Percentiles rank a stretch among this genome's conserved stretches.
Evolutionary conservation across 1,140 invertebrate species (phyloP).

Genomic region (Drosophila oshimai): DNA sequence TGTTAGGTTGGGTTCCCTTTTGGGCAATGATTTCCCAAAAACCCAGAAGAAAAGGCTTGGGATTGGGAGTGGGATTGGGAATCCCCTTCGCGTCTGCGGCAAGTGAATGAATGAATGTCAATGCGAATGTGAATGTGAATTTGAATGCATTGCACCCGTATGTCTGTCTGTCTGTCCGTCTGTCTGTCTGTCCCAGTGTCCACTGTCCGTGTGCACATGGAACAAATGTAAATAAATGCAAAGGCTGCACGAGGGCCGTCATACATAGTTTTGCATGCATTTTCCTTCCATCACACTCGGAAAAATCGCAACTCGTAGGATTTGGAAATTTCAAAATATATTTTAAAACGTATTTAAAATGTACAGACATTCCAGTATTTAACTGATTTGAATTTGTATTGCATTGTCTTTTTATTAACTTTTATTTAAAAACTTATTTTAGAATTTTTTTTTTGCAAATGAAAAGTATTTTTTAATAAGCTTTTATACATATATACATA

Average conservation of each 20-base stretch:
- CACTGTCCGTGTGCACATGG: constrained; percentile 4
- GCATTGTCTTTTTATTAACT: too few relatives aligned
- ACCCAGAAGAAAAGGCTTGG: constrained; percentile 42
- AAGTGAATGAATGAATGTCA: constrained; percentile 36
- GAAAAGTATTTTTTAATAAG: too few relatives aligned
- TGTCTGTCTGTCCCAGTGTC: neutral
- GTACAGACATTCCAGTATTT: neutral
- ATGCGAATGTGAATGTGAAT: constrained; percentile 44
- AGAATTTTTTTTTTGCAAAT: too few relatives aligned
- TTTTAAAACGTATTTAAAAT: too few relatives aligned
- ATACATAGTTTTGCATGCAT: constrained; percentile 74
- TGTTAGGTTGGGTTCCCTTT: constrained; percentile 33
- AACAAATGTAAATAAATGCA: constrained; percentile 75
- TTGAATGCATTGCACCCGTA: constrained; percentile 35
- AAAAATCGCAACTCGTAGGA: too few relatives aligned
- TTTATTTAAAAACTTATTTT: too few relatives aligned
- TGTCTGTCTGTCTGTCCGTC: neutral
- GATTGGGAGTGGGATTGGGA: too few relatives aligned
- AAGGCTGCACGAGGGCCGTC: constrained; percentile 22
- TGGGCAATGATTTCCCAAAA: constrained; percentile 15
- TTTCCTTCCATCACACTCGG: constrained; percentile 13
- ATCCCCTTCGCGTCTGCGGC: constrained; percentile 5
- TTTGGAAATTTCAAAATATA: too few relatives aligned
- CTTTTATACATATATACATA: too few relatives aligned
- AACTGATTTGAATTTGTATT: too few relatives aligned